Base-by-base conservation (phyloP, 1,140 invertebrate species). In the Meloidogyne exigua region DNA sequence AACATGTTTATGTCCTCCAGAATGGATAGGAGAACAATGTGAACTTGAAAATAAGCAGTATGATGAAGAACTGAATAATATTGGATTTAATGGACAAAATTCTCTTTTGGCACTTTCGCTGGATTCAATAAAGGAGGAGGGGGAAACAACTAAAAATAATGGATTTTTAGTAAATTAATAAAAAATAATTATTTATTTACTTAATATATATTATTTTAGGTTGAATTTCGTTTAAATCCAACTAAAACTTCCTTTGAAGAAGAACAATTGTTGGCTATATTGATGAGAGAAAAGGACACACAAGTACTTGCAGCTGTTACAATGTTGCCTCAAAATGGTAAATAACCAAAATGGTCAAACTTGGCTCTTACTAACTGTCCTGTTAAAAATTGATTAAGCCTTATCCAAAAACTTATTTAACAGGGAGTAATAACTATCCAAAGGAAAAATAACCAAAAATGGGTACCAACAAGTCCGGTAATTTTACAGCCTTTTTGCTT, bases 1-100 rank as follows among this genome's bases (percentile, higher is more conserved):
- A 36, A 42, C 23, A 39, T 73, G 72, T 36, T 64, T 73, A 23
- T 73, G 72, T 25, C 72, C 72, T 57, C 72, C 72, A 13, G 72
- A 57, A 10, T 12, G 57, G 72, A 10, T 64, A 73, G 72, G 72
- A 25, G 26, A n/a, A 12, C 72, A 65, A 21, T 73, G 72, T 64
- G 57, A 73, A 64, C 15, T n/a, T 15, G n/a, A 73, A 32, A 26
- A 25, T 26, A 42, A 65, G 13, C 3, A 15, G 23, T 62, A 23
- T 28, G 72, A 42, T 12, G 70, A 72, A n/a, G 70, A 49, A 72
- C 26, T 23, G 12, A 64, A 71, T 21, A 23, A 23, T 32, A 73
- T 73, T 64, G 57, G 21, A n/a, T 73, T 73, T 64, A 65, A 73
- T 65, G 72, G 72, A 12, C 4, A 65, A 65, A 28, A 73, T n/a